These are phyloP conservation scores for Pollenia labialis DNA, from an alignment of 2,888 invertebrate genomes.

Conservation along the genomic window DNA sequence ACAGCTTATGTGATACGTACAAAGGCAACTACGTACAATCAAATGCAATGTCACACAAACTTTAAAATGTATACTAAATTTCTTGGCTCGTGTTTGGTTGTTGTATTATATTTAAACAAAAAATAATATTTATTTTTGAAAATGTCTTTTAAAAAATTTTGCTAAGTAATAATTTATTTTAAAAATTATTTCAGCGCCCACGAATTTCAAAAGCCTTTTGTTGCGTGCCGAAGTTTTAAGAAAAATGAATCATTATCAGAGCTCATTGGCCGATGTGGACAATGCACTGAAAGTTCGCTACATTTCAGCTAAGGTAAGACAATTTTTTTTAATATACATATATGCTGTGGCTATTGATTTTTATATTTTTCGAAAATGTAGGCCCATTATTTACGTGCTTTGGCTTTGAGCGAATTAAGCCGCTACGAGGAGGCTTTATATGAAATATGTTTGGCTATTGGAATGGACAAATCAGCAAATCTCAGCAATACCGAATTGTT, in stretches of 20 bases:
- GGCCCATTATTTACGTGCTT: constrained; percentile 86
- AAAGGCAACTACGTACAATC: neutral
- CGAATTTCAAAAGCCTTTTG: constrained; percentile 87
- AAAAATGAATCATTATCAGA: constrained; percentile 86
- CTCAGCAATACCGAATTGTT: constrained; percentile 82
- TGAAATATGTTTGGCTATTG: constrained; percentile 85
- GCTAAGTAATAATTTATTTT: constrained; percentile 9
- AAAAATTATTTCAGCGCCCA: constrained; percentile 85
- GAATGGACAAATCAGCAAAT: constrained; percentile 84
- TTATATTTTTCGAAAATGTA: constrained; percentile 75
- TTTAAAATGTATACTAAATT: neutral
- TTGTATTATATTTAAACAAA: neutral
- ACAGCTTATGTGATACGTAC: constrained; percentile 49
- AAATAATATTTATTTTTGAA: constrained; percentile 33
- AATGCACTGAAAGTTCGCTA: constrained; percentile 87
- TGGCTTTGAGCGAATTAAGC: constrained; percentile 85
- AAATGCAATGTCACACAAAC: neutral
- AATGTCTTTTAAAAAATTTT: constrained; percentile 28
- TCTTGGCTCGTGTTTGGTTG: constrained; percentile 24
- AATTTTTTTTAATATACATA: neutral
- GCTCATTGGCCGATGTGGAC: constrained; percentile 88
- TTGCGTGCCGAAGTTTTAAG: constrained; percentile 87
- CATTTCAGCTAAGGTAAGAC: constrained; percentile 88
- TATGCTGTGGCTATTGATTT: neutral
- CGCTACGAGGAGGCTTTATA: constrained; percentile 85